These are phyloP conservation scores for Clinocottus analis DNA, from an alignment of 2,113 vertebrate genomes.

Conservation along the genomic window DNA sequence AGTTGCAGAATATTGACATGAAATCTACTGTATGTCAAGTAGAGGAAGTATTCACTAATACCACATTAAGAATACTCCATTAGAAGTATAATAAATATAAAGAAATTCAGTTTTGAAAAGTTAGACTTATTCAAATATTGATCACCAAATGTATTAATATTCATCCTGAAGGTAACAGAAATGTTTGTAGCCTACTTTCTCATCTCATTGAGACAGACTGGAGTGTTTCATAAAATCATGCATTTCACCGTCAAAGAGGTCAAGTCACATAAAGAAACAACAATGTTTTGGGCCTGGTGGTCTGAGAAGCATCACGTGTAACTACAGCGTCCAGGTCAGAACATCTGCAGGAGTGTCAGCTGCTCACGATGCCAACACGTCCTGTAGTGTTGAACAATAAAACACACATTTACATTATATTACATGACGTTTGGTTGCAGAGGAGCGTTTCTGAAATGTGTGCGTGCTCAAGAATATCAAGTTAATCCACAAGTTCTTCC, in stretches of 20 bases:
- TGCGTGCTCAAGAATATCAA: neutral
- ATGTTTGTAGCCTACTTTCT: too few species aligned
- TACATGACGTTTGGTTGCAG: neutral
- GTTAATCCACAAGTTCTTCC: slow-evolving; percentile 13
- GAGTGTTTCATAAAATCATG: neutral
- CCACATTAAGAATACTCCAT: too few species aligned
- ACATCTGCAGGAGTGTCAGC: neutral
- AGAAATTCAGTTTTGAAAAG: too few species aligned
- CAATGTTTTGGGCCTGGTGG: neutral
- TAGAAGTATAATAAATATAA: too few species aligned
- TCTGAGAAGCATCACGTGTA: neutral
- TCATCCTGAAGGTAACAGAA: neutral
- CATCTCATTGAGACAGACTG: neutral
- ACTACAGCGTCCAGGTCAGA: neutral
- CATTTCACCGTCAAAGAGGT: too few species aligned
- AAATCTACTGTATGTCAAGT: too few species aligned
- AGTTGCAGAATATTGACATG: too few species aligned
- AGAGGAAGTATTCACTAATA: too few species aligned
- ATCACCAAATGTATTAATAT: neutral
- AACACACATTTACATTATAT: neutral
- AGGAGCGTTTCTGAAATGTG: neutral
- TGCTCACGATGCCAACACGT: neutral
- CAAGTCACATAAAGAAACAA: too few species aligned
- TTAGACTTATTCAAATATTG: neutral
- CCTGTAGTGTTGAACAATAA: neutral